These are phyloP conservation scores for Adela reaumurella DNA, from an alignment of 2,888 invertebrate genomes.

Conservation along the genomic window DNA sequence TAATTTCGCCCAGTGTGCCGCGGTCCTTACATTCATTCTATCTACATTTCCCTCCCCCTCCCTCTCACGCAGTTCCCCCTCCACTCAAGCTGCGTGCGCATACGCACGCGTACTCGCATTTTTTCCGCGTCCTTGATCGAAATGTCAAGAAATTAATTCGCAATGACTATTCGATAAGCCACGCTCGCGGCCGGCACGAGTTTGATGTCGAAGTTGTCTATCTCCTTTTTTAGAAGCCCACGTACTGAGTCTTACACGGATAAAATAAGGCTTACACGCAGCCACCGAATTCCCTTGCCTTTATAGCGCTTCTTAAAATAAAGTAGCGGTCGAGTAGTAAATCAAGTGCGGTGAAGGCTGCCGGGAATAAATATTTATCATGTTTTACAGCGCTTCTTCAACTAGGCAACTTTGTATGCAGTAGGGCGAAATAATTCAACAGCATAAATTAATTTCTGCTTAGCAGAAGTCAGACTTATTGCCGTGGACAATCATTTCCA, in stretches of 20 bases:
- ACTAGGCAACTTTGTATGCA: no score
- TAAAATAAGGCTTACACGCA: constrained; percentile 26
- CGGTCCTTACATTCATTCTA: no score
- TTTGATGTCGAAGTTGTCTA: constrained; percentile 19
- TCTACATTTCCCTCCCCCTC: no score
- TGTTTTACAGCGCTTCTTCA: no score
- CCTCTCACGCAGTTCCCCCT: no score
- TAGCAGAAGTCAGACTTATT: no score
- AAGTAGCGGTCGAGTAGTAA: constrained; percentile 14
- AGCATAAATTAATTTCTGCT: no score
- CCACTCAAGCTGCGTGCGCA: not conserved
- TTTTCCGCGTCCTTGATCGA: constrained; percentile 27
- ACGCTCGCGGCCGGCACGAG: constrained; percentile 24
- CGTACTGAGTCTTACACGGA: constrained; percentile 12
- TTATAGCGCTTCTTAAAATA: constrained; percentile 40
- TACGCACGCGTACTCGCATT: not conserved
- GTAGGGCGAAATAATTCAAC: no score
- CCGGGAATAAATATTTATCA: no score
- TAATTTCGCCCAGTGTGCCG: no score
- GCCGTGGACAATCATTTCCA: no score
- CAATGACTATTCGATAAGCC: constrained; percentile 31
- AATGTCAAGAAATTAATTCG: constrained; percentile 39
- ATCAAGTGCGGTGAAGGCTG: not conserved
- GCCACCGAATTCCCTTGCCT: constrained; percentile 37
- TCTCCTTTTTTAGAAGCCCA: no score